A percentile compares a stretch with the other conserved stretches of the same genome.
These are phyloP conservation scores for Calliphora vicina DNA, from an alignment of 1,140 invertebrate genomes.

Conservation along the genomic window DNA sequence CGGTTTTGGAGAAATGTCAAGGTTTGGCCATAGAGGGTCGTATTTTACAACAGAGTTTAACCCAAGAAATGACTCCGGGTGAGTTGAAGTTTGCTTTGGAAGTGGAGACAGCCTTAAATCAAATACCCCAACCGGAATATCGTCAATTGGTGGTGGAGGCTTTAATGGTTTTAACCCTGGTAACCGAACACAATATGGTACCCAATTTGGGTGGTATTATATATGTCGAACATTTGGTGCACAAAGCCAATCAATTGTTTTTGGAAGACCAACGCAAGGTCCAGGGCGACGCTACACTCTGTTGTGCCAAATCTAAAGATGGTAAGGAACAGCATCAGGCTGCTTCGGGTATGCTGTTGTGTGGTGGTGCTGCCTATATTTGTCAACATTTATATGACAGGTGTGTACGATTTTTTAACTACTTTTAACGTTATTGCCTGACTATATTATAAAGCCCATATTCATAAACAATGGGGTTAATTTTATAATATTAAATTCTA, in stretches of 20 bases:
- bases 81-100: slow-evolving; percentile 98
- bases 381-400: slow-evolving; percentile 97
- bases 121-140: slow-evolving; percentile 98
- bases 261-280: slow-evolving; percentile 90
- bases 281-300: slow-evolving; percentile 88
- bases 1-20: slow-evolving; percentile 90
- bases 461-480: too few species aligned
- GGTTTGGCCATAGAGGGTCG: slow-evolving; percentile 90
- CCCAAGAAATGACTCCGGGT: slow-evolving; percentile 97
- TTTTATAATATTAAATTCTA: too few species aligned
- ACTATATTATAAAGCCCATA: too few species aligned
- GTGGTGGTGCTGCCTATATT: slow-evolving; percentile 91
- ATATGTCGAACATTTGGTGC: slow-evolving; percentile 90
- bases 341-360: slow-evolving; percentile 73
- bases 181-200: slow-evolving; percentile 88
- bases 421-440: too few species aligned
- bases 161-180: slow-evolving; percentile 91
- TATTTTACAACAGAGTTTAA: slow-evolving; percentile 87
- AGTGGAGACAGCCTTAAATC: slow-evolving; percentile 97
- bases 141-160: slow-evolving; percentile 97
- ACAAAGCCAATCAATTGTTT: slow-evolving; percentile 94
- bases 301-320: slow-evolving; percentile 81
- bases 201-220: slow-evolving; percentile 82
- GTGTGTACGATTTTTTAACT: too few species aligned
- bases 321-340: slow-evolving; percentile 68